Evolutionary conservation across 2,888 invertebrate genomes (phyloP).

Genomic region (Drosophila anomalata): DNA sequence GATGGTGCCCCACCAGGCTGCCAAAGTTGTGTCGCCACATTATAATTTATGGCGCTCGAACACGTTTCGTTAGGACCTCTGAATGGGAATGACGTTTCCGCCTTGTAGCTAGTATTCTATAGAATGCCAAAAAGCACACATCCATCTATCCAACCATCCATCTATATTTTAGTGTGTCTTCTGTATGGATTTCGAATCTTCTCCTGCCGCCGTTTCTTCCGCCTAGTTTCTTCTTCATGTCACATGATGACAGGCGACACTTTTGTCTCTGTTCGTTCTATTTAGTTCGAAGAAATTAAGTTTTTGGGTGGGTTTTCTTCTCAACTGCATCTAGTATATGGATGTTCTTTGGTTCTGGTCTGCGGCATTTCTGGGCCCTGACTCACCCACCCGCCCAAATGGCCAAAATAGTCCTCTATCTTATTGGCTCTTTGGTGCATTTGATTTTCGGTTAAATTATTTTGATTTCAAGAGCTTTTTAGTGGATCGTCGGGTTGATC

Average conservation of each 20-base stretch:
- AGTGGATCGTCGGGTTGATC: conserved; percentile 39
- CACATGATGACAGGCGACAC: conserved; percentile 77
- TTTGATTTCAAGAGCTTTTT: conserved; percentile 54
- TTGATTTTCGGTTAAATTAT: conserved; percentile 45
- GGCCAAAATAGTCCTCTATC: conserved; percentile 51
- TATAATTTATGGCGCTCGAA: conserved; percentile 79
- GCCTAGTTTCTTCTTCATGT: conserved; percentile 66
- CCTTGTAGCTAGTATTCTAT: conserved; percentile 14
- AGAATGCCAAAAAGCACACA: conserved; percentile 23
- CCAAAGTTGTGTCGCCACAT: conserved; percentile 57
- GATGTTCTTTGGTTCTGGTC: conserved; percentile 22
- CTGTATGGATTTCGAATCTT: conserved; percentile 30
- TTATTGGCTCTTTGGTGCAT: conserved; percentile 17
- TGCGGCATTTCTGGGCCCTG: conserved; percentile 51
- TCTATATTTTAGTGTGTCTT: conserved; percentile 14
- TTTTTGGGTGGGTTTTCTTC: conserved; percentile 52
- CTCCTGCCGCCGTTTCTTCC: conserved; percentile 60
- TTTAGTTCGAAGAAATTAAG: conserved; percentile 39
- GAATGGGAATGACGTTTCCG: conserved; percentile 46
- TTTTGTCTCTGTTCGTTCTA: conserved; percentile 41
- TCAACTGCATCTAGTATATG: conserved; percentile 40
- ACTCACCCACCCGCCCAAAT: conserved; percentile 53
- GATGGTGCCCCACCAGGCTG: conserved; percentile 12
- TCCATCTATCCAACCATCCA: conserved; percentile 29
- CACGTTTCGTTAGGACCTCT: conserved; percentile 55